Conservation (phyloP, 2,113 vertebrate species). For the Oreocharis arfaki region DNA sequence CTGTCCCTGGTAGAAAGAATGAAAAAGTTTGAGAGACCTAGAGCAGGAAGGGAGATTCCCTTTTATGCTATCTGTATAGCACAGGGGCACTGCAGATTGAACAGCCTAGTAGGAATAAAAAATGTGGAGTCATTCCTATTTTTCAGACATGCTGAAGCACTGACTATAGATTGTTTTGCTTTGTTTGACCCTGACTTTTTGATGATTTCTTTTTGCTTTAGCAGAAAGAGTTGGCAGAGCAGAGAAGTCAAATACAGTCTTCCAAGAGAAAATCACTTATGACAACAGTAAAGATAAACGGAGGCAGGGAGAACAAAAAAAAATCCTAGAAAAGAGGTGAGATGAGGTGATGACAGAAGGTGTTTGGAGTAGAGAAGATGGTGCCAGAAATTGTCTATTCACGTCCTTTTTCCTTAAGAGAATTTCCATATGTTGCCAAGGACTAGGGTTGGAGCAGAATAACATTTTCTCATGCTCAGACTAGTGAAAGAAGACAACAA, state of each 20-base stretch:
- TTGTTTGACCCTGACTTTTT: background rate
- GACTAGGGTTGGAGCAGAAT: accelerated
- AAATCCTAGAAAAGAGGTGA: background rate
- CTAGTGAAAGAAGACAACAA: background rate
- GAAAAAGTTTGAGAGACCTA: background rate
- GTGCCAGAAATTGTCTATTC: background rate
- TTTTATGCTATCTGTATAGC: background rate
- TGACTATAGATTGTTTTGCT: background rate
- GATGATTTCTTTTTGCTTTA: background rate
- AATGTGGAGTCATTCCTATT: background rate
- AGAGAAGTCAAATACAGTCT: background rate
- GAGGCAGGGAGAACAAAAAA: background rate
- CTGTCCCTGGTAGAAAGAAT: background rate
- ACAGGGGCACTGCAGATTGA: background rate
- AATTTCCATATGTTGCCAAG: background rate
- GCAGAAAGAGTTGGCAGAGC: background rate
- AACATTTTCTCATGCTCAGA: background rate
- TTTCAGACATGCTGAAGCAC: background rate
- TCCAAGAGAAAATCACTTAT: background rate
- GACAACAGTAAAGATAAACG: background rate
- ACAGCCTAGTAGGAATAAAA: background rate
- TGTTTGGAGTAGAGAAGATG: background rate
- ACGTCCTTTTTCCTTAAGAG: background rate
- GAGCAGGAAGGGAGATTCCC: background rate
- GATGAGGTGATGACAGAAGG: background rate